These are phyloP conservation scores for Macrocentrus cingulum DNA, from an alignment of 1,140 invertebrate species.

Conservation along the genomic window DNA sequence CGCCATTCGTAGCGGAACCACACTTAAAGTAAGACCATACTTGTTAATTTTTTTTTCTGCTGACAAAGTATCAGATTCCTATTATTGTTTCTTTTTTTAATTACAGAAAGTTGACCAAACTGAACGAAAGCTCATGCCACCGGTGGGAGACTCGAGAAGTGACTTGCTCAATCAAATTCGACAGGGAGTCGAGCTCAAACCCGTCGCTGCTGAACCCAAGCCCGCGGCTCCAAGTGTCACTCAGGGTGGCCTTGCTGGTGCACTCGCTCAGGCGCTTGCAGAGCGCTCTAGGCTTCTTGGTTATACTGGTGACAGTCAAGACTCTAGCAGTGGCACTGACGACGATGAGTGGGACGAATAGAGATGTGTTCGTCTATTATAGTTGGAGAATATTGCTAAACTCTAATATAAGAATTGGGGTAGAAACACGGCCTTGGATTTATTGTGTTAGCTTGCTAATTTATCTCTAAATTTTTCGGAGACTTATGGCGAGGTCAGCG, in stretches of 20 bases:
- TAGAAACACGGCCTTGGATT: no score
- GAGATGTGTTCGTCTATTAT: no score
- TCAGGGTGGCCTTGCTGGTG: slow-evolving; percentile 72
- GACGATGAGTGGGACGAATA: slow-evolving; percentile 70
- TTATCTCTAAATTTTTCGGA: no score
- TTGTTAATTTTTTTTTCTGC: no score
- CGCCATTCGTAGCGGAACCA: slow-evolving; percentile 71
- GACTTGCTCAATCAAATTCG: slow-evolving; percentile 80
- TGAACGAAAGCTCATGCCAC: slow-evolving; percentile 42
- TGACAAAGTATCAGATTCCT: background rate
- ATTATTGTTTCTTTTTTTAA: background rate
- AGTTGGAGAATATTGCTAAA: background rate
- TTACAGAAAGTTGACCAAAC: slow-evolving; percentile 64
- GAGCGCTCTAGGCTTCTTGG: slow-evolving; percentile 73
- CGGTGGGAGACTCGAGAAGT: slow-evolving; percentile 61
- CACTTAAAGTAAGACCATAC: slow-evolving; percentile 67
- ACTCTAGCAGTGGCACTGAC: slow-evolving; percentile 62
- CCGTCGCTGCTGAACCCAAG: slow-evolving; percentile 56
- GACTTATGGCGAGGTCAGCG: no score
- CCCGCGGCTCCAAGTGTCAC: slow-evolving; percentile 36
- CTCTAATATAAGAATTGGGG: no score
- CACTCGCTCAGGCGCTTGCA: slow-evolving; percentile 74
- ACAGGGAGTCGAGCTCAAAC: slow-evolving; percentile 74
- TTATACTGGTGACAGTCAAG: slow-evolving; percentile 58
- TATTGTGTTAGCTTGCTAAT: no score